Evolutionary conservation across 1,140 invertebrate genomes (phyloP).

Genomic region (Mya arenaria): DNA sequence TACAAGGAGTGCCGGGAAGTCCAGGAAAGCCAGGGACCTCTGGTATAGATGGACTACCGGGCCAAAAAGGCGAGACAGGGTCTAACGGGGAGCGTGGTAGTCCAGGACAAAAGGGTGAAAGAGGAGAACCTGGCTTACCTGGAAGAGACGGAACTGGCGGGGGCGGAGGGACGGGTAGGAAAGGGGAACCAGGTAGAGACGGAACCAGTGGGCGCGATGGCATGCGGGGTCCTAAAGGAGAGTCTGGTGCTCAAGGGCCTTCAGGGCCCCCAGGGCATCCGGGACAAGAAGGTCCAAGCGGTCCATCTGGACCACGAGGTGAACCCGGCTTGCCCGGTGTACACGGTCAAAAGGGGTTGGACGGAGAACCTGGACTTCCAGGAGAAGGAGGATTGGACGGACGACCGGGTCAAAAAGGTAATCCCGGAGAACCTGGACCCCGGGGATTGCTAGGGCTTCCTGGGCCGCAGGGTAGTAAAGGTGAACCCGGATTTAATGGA

Average conservation of each 20-base stretch:
- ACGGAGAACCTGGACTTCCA: slow-evolving; percentile 2
- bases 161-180: not conserved
- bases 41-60: not conserved
- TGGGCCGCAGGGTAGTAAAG: not conserved
- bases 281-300: not conserved
- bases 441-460: not conserved
- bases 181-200: not conserved
- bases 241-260: not conserved
- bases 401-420: not conserved
- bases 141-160: not conserved
- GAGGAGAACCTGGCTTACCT: not conserved
- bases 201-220: not conserved
- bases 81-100: not conserved
- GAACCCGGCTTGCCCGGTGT: not conserved
- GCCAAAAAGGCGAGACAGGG: not conserved
- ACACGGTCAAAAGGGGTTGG: not conserved
- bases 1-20: not conserved
- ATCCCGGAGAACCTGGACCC: not conserved
- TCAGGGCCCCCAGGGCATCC: not conserved
- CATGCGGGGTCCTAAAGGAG: not conserved
- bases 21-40: not conserved
- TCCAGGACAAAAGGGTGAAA: not conserved
- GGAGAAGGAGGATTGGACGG: not conserved
- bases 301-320: not conserved
- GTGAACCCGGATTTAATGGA: slow-evolving; percentile 15